Evolutionary conservation across 2,113 vertebrate genomes (phyloP), one percentile per base, ranked within the genome.

Genomic region (Pteruthius melanotis): DNA sequence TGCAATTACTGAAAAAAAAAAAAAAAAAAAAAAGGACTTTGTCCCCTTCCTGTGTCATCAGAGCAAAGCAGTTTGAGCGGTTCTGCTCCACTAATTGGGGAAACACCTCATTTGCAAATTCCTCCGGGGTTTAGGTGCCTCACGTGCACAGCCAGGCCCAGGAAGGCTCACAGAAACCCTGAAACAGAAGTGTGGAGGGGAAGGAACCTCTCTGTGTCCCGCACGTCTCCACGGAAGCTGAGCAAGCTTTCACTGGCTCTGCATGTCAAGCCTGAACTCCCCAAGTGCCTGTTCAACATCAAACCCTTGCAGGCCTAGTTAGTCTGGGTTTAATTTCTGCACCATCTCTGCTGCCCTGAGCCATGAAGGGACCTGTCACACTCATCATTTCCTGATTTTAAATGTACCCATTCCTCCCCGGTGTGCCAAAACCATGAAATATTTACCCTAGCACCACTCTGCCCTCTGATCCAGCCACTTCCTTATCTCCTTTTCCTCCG

Each of bases 41-140:
- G 31, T 52, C 15, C 10, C 26, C 15, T 81, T 53, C 40, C 11
- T 42, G 21, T 15, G 56, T 14, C 20, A 39, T 15, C 2, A 6
- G 3, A 8, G 10, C 26, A 26, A 44, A 42, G 72, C 0, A 0
- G 19, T 70, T 64, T 56, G 23, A 61, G 54, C 68, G 44, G 63
- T 17, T 84, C 66, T 71, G 39, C 24, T 68, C 20, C 65, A 20
- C 53, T 37, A 1, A 19, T 13, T 5, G 7, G 54, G 64, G 47
- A 82, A 90, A 79, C 5, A 5, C 10, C 35, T 85, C 39, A 49
- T 90, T 40, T 88, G 49, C 75, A 88, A 60, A 60, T 35, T 42
- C 5, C 4, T 11, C 20, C 2, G 33, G 3, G 14, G 16, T 64
- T 50, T 31, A 21, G 7, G 37, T 54, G 60, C 35, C 65, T n/a